Percentiles rank a stretch among this genome's conserved stretches.
phyloP scores from a whole-genome alignment of 1,140 invertebrate genomes.

The Pseudachorutes palmiensis region DNA sequence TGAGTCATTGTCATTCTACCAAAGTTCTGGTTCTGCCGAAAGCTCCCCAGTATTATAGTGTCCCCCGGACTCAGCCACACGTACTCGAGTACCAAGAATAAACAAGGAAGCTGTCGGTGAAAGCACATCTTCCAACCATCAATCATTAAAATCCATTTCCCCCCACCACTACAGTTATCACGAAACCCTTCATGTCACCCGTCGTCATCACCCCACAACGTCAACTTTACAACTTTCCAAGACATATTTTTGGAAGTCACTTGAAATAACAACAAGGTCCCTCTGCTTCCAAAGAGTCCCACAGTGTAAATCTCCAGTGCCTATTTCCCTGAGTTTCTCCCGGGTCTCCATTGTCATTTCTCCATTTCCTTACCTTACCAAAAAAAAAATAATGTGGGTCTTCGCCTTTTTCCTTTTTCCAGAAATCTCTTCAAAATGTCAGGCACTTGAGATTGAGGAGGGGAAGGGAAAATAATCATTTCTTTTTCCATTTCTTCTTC shows the following conservation, averaged over 20 bases:
- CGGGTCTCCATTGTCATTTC: conserved; percentile 2
- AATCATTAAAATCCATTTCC: conserved; percentile 4
- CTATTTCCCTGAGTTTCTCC: neutral
- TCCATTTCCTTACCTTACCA: neutral
- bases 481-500: neutral
- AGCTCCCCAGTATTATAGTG: neutral
- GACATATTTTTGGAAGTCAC: neutral
- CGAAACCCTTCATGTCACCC: conserved; percentile 2
- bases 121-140: conserved; percentile 5
- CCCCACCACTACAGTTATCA: neutral
- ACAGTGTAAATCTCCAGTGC: neutral
- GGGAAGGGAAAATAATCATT: neutral
- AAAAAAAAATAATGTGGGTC: neutral
- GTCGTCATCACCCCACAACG: neutral
- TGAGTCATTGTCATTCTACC: conserved; percentile 5
- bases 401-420: neutral
- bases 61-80: neutral
- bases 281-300: neutral
- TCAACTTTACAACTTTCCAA: neutral
- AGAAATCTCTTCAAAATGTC: neutral
- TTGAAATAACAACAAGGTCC: neutral
- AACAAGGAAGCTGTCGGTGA: neutral
- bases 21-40: neutral
- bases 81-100: neutral
- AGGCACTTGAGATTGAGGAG: neutral